A percentile compares a stretch with the other conserved stretches of the same genome.
Conservation (phyloP, 2,888 invertebrate species). For the Nasonovia ribisnigri region DNA sequence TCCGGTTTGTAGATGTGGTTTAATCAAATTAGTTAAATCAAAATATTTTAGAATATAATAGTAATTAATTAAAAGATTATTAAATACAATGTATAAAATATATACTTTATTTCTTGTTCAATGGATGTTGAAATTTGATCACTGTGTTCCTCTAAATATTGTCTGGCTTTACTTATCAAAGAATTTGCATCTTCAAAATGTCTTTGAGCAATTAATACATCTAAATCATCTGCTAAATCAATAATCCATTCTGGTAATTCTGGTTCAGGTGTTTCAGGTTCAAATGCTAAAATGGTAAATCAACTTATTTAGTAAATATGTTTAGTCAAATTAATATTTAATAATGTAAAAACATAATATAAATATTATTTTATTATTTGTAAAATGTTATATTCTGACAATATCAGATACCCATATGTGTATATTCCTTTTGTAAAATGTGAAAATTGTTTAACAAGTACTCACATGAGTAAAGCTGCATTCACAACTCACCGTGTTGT, state of each 20-base stretch:
- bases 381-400: not conserved
- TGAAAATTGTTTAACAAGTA: not conserved
- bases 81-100: not conserved
- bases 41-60: not conserved
- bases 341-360: not conserved
- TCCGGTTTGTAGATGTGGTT: not conserved
- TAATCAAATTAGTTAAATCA: not conserved
- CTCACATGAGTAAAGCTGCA: not conserved
- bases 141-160: slow-evolving; percentile 72
- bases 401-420: no score
- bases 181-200: slow-evolving; percentile 94
- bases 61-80: not conserved
- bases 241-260: slow-evolving; percentile 86
- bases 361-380: not conserved
- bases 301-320: not conserved
- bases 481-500: not conserved
- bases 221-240: slow-evolving; percentile 93
- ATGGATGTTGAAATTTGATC: slow-evolving; percentile 68
- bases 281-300: slow-evolving; percentile 70
- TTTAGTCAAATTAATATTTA: not conserved
- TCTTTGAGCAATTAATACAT: slow-evolving; percentile 94
- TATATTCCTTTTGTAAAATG: not conserved
- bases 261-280: slow-evolving; percentile 68
- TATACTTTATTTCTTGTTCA: slow-evolving; percentile 63
- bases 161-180: slow-evolving; percentile 79